phyloP scores from a whole-genome alignment of 2,888 invertebrate genomes.

The Ganaspis brasiliensis region DNA sequence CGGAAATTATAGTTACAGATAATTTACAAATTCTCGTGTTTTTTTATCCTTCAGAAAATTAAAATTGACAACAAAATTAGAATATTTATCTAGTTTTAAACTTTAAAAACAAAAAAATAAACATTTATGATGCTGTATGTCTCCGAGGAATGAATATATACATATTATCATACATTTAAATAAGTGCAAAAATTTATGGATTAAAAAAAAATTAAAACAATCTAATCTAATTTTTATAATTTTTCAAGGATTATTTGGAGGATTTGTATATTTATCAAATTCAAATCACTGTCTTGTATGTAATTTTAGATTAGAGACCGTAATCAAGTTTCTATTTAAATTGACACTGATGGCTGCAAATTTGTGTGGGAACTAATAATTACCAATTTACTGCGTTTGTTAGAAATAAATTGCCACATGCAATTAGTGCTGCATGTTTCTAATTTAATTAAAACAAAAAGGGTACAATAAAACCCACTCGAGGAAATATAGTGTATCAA shows the following conservation, averaged over 20 bases:
- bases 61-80: no score
- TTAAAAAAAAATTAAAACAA: background rate
- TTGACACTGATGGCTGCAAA: slow-evolving; percentile 4
- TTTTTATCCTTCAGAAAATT: no score
- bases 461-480: background rate
- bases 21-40: no score
- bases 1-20: no score
- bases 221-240: background rate
- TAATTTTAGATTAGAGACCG: slow-evolving; percentile 11
- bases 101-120: no score
- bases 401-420: slow-evolving; percentile 19
- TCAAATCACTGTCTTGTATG: background rate
- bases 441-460: slow-evolving; percentile 1
- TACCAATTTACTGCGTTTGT: slow-evolving; percentile 15
- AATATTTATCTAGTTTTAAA: no score
- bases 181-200: no score
- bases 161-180: no score
- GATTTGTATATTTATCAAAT: background rate
- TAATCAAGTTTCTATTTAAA: slow-evolving; percentile 7
- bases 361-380: slow-evolving; percentile 20
- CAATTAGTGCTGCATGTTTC: slow-evolving; percentile 19
- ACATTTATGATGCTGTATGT: no score
- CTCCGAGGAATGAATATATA: no score
- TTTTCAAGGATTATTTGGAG: background rate
- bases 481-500: background rate